phyloP scores from a whole-genome alignment of 2,113 vertebrate species.

The Cavia aperea region DNA sequence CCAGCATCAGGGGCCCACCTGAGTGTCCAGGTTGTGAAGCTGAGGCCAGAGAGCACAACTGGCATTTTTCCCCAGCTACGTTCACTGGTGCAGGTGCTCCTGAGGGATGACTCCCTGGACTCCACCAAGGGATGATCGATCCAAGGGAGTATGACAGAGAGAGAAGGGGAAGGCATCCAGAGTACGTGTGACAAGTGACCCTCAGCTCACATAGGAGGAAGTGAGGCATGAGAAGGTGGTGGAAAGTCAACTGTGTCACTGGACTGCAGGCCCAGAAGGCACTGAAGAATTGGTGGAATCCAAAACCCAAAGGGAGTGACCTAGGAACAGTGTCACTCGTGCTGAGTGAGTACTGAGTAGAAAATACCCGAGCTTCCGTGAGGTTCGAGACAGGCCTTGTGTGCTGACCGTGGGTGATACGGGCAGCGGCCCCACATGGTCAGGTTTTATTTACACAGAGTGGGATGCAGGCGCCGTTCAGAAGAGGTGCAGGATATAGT shows the following conservation, averaged over 20 bases:
- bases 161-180: neutral
- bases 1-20: neutral
- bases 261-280: neutral
- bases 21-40: neutral
- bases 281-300: neutral
- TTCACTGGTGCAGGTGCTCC: neutral
- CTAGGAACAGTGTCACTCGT: neutral
- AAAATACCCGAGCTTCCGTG: neutral
- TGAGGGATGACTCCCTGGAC: neutral
- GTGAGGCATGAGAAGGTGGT: neutral
- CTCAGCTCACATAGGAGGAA: neutral
- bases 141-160: neutral
- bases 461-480: neutral
- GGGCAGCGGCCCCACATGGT: neutral
- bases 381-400: neutral
- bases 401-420: neutral
- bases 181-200: neutral
- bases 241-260: neutral
- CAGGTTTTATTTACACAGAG: neutral
- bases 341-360: neutral
- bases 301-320: neutral
- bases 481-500: neutral
- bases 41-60: neutral
- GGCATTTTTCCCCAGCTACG: neutral
- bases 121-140: neutral